Base-by-base conservation (phyloP, 2,888 invertebrate genomes). In the Ashinkailepas kermadecensis region DNA sequence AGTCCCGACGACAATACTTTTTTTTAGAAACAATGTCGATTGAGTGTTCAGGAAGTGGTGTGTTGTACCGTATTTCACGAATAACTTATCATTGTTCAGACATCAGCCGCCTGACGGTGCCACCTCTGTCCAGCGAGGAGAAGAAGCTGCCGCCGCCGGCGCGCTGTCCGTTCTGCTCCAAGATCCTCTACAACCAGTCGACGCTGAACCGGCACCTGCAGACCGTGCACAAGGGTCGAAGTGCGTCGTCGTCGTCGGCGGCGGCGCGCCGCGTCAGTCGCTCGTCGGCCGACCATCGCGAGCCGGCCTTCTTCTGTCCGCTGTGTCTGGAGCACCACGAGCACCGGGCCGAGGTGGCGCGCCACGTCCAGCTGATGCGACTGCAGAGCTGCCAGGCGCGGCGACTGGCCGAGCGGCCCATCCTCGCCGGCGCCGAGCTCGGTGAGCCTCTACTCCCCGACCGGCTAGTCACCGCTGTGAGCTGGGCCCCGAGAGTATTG, bases 161-260 rank as follows among this genome's bases (percentile, higher is more conserved):
- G 10, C 74, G 15, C 10, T 74, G 74, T 21, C 74, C 12, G 21
- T 56, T 74, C 74, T 74, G 74, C 74, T 56, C 54, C 74, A 74
- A 74, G 56, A 56, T 74, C 56, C 74, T 74, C 4, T 74, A 74
- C 74, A 74, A 74, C 74, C 74, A 74, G 74, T 74, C 74, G 10
- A 74, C 74, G 9, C 74, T 74, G 21, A 74, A 74, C 74, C 74
- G 74, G 10, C 74, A 74, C 54, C 12, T 74, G 21, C 74, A 54
- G 54, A 74, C 74, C 8, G 74, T 74, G 18, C 74, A 74, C 74
- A 74, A 74, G 74, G 74, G 70, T 18, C 6, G 15, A 39, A 39
- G 13, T 15, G 54, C 12, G 67, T 10, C 25, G 11, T 13, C 18
- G 18, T 13, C 12, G 62, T 62, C 62, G 13, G 67, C 25, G 67